Evolutionary conservation across 2,113 vertebrate species (phyloP), one percentile per base, ranked within the genome.

Genomic region (Tilapia sparmanii): DNA sequence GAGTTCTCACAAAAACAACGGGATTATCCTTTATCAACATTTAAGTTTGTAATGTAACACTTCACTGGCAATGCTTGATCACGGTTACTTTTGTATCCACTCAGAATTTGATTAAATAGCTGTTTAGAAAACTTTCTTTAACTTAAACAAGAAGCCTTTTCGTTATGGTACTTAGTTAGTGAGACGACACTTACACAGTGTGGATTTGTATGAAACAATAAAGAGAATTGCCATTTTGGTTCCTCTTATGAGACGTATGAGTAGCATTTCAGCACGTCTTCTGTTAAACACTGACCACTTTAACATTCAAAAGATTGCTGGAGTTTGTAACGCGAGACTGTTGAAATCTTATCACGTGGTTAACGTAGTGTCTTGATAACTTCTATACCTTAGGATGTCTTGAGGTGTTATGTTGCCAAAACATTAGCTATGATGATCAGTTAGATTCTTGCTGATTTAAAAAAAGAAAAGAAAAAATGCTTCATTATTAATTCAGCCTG

Each of bases 371-470:
- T 91, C 91, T 93, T 92, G 85, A 84, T 63, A 87, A 85, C 63
- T 63, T 90, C 84, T 86, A 86, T 90, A 95, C 81, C 89, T 91
- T 92, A 87, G 89, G 91, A 93, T 91, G 93, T 91, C 83, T 81
- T 92, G 79, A 93, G 83, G 85, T 91, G 83, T 84, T 84, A 87
- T 66, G 83, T 91, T 90, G 82, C 86, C 89, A 90, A 92, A 91
- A 87, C 54, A 16, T 33, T 91, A 87, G 82, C 71, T 91, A 86
- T 87, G 71, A 80, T 90, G 86, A 88, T 85, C 80, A 81, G 82
- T 86, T 90, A 91, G 91, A 93, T 84, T 90, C 53, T 83, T 31
- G 86, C 80, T 85, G 81, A 89, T 53, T 78, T 5, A 63, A 86
- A 82, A 90, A 86, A 33, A n/a, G 13, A 6, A 81, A 87, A 68